Conservation (phyloP, 2,113 vertebrate species). For the Malurus alboscapulatus region DNA sequence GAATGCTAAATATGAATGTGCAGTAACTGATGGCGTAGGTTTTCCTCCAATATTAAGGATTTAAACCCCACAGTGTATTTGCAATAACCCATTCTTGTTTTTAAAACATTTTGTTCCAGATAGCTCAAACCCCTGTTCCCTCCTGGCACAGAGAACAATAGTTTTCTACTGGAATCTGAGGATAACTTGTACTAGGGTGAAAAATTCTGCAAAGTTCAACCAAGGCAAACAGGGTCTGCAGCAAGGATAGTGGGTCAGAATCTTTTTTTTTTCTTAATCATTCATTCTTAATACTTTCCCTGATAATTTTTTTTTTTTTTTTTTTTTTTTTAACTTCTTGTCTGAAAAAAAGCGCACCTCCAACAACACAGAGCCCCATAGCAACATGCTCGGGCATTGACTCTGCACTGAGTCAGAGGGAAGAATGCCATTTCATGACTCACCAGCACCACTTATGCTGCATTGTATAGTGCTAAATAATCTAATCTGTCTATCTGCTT, state of each 20-base stretch:
- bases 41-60: conserved; percentile 32
- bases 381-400: conserved; percentile 60
- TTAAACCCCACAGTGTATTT: conserved; percentile 21
- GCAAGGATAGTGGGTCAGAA: not conserved
- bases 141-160: conserved; percentile 46
- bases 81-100: conserved; percentile 42
- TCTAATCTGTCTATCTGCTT: conserved; percentile 65
- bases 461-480: conserved; percentile 62
- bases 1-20: conserved; percentile 30
- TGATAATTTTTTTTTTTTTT: not conserved
- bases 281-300: too few species aligned
- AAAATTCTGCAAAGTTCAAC: conserved; percentile 20
- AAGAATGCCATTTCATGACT: conserved; percentile 60
- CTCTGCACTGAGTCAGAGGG: conserved; percentile 59
- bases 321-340: not conserved
- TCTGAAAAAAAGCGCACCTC: conserved; percentile 35
- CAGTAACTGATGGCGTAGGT: conserved; percentile 20
- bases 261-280: not conserved
- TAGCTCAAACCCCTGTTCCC: conserved; percentile 5
- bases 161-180: conserved; percentile 2
- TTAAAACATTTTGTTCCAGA: conserved; percentile 52
- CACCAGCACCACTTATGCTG: conserved; percentile 53
- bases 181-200: conserved; percentile 12
- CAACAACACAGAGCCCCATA: conserved; percentile 39
- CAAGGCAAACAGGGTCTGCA: not conserved